phyloP scores from a whole-genome alignment of 2,113 vertebrate genomes.

The Aptenodytes patagonicus region DNA sequence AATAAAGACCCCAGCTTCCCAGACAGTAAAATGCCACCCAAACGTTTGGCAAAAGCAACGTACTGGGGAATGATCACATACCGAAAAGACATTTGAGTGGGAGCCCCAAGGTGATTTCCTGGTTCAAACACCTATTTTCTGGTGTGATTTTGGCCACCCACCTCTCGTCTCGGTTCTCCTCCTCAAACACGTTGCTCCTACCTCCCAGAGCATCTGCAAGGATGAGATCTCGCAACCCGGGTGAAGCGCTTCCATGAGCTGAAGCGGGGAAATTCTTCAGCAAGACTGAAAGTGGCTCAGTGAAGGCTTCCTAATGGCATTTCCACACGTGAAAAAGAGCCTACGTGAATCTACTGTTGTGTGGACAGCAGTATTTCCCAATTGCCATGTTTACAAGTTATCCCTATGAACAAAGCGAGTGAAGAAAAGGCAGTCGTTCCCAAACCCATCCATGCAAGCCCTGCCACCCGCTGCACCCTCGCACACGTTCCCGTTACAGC shows the following conservation, averaged over 20 bases:
- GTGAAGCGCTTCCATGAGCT: accelerated
- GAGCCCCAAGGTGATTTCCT: not conserved
- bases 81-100: not conserved
- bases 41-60: not conserved
- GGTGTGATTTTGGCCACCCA: no score
- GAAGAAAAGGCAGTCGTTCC: not conserved
- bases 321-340: not conserved
- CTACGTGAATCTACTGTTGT: accelerated
- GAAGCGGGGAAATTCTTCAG: not conserved
- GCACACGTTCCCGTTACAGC: accelerated
- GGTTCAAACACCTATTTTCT: not conserved
- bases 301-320: not conserved
- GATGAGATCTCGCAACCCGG: accelerated
- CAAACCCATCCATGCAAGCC: not conserved
- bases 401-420: accelerated
- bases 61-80: accelerated
- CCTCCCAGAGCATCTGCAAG: no score
- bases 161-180: no score
- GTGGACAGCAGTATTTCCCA: no score
- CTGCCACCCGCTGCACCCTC: not conserved
- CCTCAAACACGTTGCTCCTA: not conserved
- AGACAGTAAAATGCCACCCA: not conserved
- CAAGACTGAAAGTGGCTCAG: not conserved
- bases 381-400: not conserved
- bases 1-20: not conserved